Base-by-base conservation (phyloP, 2,888 invertebrate species). In the Muscina levida region DNA sequence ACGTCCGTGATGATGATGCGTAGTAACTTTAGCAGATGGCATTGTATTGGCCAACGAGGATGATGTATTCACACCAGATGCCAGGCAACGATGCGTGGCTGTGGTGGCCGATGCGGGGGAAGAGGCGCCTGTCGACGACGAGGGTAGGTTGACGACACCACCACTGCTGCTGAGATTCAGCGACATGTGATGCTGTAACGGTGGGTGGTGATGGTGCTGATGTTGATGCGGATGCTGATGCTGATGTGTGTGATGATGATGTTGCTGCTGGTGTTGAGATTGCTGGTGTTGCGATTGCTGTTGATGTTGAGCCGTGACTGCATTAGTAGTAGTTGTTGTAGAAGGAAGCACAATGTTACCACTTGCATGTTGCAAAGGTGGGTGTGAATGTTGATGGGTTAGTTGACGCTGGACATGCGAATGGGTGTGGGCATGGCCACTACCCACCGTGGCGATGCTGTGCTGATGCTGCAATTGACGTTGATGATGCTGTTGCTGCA, bases 81-180 rank as follows among this genome's bases (percentile, higher is more conserved):
- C 48, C 82, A 88, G 88, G 80, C 87, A 86, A 15, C 86, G 87
- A 79, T 88, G 87, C 59, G 85, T 79, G 84, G 86, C 46, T 85
- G 74, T 22, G 67, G 62, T 22, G 72, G 79, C 39, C 48, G 75
- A 39, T 62, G 82, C 15, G 67, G 82, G 44, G 80, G 84, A 26
- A 19, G 67, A 1, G 17, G 57, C 13, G 24, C 68, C 19, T 57
- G 65, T 24, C 76, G 77, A 19, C 66, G 78, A 24, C 71, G 56
- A 10, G 72, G 82, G n/a, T 76, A 78, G 57, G 83, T 72, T 67
- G 76, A 70, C 11, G 84, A 56, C 53, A 26, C 82, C 85, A 72
- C 84, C 85, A 88, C 88, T 90, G 89, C 90, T 90, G 88, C 92
- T 92, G 11, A 62, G 15, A 88, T 90, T 91, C 90, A 92, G 91